phyloP scores from a whole-genome alignment of 2,797 vertebrate species.

The Anas georgica region DNA sequence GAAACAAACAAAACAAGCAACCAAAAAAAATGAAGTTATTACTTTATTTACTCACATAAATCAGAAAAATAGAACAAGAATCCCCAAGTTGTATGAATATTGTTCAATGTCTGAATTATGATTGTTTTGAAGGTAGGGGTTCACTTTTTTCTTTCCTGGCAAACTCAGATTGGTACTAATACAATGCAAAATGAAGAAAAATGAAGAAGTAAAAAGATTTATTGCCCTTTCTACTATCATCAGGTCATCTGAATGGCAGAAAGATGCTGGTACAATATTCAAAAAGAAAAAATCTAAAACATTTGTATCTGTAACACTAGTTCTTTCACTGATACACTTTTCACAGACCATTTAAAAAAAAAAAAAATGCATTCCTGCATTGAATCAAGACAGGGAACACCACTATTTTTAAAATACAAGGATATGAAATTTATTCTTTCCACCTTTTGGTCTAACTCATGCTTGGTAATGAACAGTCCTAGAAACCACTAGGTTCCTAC shows the following conservation, averaged over 20 bases:
- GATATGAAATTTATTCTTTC: background rate
- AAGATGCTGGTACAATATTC: background rate
- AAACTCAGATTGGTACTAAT: background rate
- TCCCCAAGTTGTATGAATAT: background rate
- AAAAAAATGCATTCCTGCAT: background rate
- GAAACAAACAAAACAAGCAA: background rate
- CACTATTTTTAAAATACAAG: background rate
- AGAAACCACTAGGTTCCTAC: background rate
- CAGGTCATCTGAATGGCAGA: background rate
- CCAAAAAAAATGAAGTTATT: background rate
- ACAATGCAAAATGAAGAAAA: background rate
- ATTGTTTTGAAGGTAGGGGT: background rate
- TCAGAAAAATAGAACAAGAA: conserved; percentile 2
- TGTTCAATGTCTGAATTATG: background rate
- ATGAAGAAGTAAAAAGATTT: background rate
- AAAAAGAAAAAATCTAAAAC: background rate
- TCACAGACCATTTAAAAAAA: background rate
- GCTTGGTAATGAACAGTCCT: background rate
- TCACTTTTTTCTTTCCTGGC: background rate
- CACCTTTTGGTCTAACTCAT: background rate
- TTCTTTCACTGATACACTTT: background rate
- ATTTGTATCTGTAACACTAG: background rate
- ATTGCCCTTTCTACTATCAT: background rate
- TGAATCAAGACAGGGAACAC: background rate
- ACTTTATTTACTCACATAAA: background rate